Evolutionary conservation across 2,888 invertebrate genomes (phyloP).

Genomic region (Spatulosminthurus flaviceps): DNA sequence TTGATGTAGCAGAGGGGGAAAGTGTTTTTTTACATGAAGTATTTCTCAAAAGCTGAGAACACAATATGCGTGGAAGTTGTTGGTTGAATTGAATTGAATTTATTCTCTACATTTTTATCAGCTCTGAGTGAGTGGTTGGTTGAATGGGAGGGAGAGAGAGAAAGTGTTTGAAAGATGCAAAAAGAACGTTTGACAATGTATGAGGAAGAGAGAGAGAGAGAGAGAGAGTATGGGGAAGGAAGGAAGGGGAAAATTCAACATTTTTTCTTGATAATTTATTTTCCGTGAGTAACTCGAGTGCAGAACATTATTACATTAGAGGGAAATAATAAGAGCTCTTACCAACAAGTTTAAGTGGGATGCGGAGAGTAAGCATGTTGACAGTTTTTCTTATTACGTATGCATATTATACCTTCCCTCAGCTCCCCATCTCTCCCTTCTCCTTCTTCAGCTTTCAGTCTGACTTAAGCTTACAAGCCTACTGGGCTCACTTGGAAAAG

Average conservation of each 20-base stretch:
- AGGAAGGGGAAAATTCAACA: not conserved
- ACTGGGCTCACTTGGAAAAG: too few relatives aligned
- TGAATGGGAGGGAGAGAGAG: not conserved
- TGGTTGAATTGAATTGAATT: too few relatives aligned
- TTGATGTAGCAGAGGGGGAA: too few relatives aligned
- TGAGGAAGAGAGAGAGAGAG: not conserved
- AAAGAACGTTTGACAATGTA: not conserved
- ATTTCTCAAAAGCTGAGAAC: too few relatives aligned
- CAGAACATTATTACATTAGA: conserved; percentile 14
- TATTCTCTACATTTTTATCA: too few relatives aligned
- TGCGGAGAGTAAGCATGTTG: not conserved
- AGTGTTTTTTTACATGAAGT: too few relatives aligned
- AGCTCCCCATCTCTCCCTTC: not conserved
- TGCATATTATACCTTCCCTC: too few relatives aligned
- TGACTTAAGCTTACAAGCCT: too few relatives aligned
- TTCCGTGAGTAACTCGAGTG: not conserved
- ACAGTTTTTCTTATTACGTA: conserved; percentile 5
- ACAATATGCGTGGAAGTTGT: too few relatives aligned
- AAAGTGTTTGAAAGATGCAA: not conserved
- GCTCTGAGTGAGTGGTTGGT: too few relatives aligned
- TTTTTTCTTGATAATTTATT: conserved; percentile 11
- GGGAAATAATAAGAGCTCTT: conserved; percentile 13
- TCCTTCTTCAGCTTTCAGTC: not conserved
- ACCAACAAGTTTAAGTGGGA: conserved; percentile 15
- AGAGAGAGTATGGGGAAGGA: not conserved